These are phyloP conservation scores for Sarcophaga peregrina DNA, from an alignment of 1,140 invertebrate genomes.

Conservation along the genomic window DNA sequence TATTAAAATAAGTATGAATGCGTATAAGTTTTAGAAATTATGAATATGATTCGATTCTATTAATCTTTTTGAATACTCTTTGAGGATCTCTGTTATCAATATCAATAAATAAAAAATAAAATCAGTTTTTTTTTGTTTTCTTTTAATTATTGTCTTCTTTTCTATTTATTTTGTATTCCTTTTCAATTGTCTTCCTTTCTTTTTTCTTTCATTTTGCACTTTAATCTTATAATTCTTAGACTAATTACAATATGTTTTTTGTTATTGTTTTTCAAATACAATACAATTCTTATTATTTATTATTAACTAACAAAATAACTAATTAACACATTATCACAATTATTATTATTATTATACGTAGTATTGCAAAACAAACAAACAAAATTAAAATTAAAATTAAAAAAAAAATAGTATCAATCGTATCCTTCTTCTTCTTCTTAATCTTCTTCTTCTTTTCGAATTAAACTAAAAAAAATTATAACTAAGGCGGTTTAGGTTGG, in stretches of 20 bases:
- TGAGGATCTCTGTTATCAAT: too few relatives aligned
- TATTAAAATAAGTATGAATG: too few relatives aligned
- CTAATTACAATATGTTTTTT: not conserved
- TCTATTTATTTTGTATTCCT: not conserved
- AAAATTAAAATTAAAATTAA: constrained; percentile 10
- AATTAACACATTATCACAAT: constrained; percentile 35
- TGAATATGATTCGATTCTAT: too few relatives aligned
- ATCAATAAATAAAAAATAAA: not conserved
- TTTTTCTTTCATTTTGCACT: constrained; percentile 18
- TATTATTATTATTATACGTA: constrained; percentile 14
- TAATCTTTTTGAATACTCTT: too few relatives aligned
- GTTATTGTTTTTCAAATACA: not conserved
- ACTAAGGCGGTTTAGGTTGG: not conserved
- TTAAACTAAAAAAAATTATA: not conserved
- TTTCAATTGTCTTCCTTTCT: constrained; percentile 7
- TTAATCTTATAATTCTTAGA: too few relatives aligned
- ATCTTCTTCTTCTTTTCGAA: too few relatives aligned
- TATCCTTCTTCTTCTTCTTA: too few relatives aligned
- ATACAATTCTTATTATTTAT: constrained; percentile 9
- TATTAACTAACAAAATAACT: constrained; percentile 12
- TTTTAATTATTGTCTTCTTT: not conserved
- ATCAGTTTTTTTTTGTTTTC: not conserved
- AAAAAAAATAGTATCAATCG: not conserved
- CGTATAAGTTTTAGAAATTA: too few relatives aligned
- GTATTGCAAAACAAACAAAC: constrained; percentile 28